Percentiles rank a stretch among this genome's conserved stretches.
phyloP scores from a whole-genome alignment of 2,888 invertebrate species.

The Pterobdella sp. region DNA sequence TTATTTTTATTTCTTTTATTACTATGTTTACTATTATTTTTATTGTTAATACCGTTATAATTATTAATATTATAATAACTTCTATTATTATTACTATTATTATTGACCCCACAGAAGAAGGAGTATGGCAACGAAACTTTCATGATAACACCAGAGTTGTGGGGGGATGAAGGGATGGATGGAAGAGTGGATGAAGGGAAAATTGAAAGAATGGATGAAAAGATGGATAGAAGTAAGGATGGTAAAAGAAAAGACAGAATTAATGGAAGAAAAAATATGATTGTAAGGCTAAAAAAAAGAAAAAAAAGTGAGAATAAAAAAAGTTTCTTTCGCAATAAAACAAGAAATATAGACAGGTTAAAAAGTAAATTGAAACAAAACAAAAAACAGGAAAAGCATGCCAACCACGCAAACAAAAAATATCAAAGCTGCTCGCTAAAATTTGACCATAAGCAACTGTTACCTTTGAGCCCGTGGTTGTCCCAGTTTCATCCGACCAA shows the following conservation, averaged over 20 bases:
- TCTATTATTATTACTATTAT: no score
- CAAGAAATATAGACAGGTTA: not conserved
- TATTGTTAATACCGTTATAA: not conserved
- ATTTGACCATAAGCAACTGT: not conserved
- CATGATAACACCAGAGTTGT: no score
- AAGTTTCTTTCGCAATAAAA: not conserved
- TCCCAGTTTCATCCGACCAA: not conserved
- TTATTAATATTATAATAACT: no score
- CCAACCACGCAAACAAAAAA: not conserved
- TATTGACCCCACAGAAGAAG: no score
- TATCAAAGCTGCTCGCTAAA: not conserved
- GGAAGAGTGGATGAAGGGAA: not conserved
- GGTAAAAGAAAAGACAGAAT: slow-evolving; percentile 33
- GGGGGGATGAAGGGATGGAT: not conserved
- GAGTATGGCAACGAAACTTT: no score
- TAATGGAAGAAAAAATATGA: not conserved
- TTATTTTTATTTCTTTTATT: not conserved
- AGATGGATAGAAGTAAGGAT: not conserved
- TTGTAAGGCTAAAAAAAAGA: not conserved
- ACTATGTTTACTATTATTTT: not conserved
- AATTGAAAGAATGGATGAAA: not conserved
- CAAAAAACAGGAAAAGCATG: not conserved
- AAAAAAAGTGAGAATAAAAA: not conserved
- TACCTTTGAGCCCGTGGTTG: not conserved
- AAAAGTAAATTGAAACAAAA: not conserved